phyloP scores from a whole-genome alignment of 2,888 invertebrate species.

The Drosophila subquinaria region DNA sequence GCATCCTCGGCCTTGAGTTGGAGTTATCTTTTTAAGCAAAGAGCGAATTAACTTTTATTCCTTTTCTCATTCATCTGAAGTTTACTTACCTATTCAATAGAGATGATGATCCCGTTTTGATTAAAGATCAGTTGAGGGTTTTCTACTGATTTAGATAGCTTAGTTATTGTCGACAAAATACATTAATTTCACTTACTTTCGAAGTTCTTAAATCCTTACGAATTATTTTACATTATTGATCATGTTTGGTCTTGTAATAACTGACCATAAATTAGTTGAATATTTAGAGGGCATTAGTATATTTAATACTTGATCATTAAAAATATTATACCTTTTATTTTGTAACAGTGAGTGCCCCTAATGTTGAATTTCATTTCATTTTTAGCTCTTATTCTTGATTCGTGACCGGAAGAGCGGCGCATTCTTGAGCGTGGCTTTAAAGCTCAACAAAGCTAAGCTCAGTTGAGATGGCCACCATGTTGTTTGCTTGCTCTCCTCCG shows the following conservation, averaged over 20 bases:
- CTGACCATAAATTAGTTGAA: background rate
- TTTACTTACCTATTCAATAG: background rate
- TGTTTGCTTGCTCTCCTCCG: conserved; percentile 19
- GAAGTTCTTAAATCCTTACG: no score
- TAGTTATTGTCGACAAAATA: background rate
- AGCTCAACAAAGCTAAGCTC: conserved; percentile 24
- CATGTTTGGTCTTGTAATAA: background rate
- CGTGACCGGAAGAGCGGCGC: conserved; percentile 57
- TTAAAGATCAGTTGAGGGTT: background rate
- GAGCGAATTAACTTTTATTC: background rate
- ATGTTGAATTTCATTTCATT: conserved; percentile 2
- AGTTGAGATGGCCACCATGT: conserved; percentile 29
- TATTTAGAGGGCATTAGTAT: background rate
- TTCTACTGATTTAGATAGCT: background rate
- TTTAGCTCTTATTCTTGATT: conserved; percentile 10
- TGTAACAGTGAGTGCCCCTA: conserved; percentile 1
- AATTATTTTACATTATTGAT: background rate
- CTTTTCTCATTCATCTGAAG: background rate
- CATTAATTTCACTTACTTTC: no score
- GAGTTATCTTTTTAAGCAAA: conserved; percentile 1
- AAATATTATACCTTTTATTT: background rate
- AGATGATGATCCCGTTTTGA: background rate
- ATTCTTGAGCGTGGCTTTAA: conserved; percentile 47
- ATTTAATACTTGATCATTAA: background rate
- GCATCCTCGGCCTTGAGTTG: conserved; percentile 28